Evolutionary conservation across 2,888 invertebrate species (phyloP), one percentile per base, ranked within the genome.

Genomic region (Melanostoma mellinum): DNA sequence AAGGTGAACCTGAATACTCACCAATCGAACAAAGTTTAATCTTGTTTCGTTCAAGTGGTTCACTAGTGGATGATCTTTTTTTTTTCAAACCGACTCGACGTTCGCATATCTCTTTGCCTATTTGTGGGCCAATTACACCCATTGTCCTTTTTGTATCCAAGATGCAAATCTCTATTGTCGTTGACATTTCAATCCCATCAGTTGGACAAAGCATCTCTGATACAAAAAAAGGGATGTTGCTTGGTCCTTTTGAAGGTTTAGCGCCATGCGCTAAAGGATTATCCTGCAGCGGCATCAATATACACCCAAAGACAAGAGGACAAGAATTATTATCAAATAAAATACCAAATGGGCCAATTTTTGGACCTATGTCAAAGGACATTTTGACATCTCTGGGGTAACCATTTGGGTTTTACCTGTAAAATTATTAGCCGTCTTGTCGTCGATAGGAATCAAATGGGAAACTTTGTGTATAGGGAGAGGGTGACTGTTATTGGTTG

Each of bases 221-320:
- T 4, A 74, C 40, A 65, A 8, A 73, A 74, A 58, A 50, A 20
- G 20, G 52, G 50, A 50, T 10, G 36, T 46, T 72, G 58, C 30
- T 42, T 75, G 20, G 74, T 74, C 65, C 82, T 84, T 78, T 84
- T 84, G 82, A 74, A 79, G 79, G 69, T 55, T 74, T 69, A 84
- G 84, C 84, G 84, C 84, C 84, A 79, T 84, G 84, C 84, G 84
- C 84, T 84, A 78, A 74, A 67, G 74, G 84, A 84, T 84, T 84
- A 84, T 84, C 84, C 65, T 38, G 30, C 2, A 61, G 73, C 82
- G 73, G 78, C 63, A 74, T 82, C 40, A n/a, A n/a, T n/a, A n/a
- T 44, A 20, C 10, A 30, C 32, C 33, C 20, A 61, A 69, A 40
- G 38, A 58, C 46, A 48, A 68, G 50, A 40, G 63, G 42, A 56